Percentiles rank a stretch among this genome's conserved stretches.
Conservation (phyloP, 2,113 vertebrate species). For the Microtus pennsylvanicus region DNA sequence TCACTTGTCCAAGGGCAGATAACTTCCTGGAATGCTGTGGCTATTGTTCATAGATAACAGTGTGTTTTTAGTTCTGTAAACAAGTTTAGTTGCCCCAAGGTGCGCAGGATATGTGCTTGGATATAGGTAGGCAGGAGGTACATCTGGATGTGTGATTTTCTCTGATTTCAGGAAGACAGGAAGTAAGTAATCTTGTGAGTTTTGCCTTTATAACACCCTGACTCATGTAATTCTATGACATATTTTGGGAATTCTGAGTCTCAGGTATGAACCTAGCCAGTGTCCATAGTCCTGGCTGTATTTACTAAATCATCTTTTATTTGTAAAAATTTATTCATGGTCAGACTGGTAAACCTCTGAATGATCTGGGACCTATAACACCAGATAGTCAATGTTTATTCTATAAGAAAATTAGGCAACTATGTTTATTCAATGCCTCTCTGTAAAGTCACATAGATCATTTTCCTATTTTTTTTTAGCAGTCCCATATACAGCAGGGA, state of each 20-base stretch:
- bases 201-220: not conserved
- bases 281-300: not conserved
- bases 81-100: not conserved
- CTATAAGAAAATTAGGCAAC: not conserved
- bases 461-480: not conserved
- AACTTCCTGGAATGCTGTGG: not conserved
- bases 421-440: not conserved
- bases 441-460: not conserved
- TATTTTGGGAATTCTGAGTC: not conserved
- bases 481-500: not conserved
- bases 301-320: not conserved
- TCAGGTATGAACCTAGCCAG: not conserved
- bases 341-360: not conserved
- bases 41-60: not conserved
- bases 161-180: not conserved
- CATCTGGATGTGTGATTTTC: not conserved
- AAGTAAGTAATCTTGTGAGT: not conserved
- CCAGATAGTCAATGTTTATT: not conserved
- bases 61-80: not conserved
- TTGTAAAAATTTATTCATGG: not conserved
- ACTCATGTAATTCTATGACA: not conserved
- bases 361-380: not conserved
- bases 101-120: not conserved
- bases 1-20: not conserved
- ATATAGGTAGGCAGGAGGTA: not conserved